Evolutionary conservation across 1,140 invertebrate species (phyloP).

Genomic region (Bacillus rossius): DNA sequence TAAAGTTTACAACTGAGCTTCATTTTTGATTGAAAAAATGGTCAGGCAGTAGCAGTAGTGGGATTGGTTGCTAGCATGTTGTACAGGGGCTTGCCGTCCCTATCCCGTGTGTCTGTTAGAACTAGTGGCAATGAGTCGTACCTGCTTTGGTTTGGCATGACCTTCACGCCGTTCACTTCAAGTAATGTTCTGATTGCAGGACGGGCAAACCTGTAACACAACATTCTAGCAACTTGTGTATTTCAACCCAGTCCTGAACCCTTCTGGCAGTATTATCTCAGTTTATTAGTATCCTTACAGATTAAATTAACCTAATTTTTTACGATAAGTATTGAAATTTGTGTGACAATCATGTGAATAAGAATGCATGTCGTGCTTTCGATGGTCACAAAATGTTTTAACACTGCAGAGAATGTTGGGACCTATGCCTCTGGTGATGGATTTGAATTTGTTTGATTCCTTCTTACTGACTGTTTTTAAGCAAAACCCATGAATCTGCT

Average conservation of each 20-base stretch:
- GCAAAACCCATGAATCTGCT: constrained; percentile 11
- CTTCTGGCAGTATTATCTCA: constrained; percentile 11
- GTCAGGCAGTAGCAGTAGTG: constrained; percentile 8
- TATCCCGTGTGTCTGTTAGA: too few species aligned
- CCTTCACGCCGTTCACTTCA: too few species aligned
- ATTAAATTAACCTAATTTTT: background rate
- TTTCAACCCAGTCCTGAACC: constrained; percentile 10
- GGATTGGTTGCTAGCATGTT: constrained; percentile 33
- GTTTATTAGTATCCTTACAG: background rate
- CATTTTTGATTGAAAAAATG: constrained; percentile 1
- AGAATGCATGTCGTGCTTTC: constrained; percentile 28
- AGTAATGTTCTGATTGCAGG: too few species aligned
- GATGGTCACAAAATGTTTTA: constrained; percentile 26
- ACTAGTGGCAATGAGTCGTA: too few species aligned
- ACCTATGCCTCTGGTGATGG: constrained; percentile 19
- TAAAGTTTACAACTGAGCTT: constrained; percentile 18
- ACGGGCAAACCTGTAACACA: constrained; percentile 22
- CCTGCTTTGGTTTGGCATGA: constrained; percentile 13
- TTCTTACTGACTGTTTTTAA: constrained; percentile 18
- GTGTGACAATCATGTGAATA: background rate
- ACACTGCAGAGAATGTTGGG: constrained; percentile 19
- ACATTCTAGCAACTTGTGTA: constrained; percentile 30
- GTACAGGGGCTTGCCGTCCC: constrained; percentile 19
- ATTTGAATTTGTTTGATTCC: constrained; percentile 22
- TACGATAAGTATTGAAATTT: background rate